phyloP scores from a whole-genome alignment of 2,113 vertebrate species.

The Pteronura brasiliensis region DNA sequence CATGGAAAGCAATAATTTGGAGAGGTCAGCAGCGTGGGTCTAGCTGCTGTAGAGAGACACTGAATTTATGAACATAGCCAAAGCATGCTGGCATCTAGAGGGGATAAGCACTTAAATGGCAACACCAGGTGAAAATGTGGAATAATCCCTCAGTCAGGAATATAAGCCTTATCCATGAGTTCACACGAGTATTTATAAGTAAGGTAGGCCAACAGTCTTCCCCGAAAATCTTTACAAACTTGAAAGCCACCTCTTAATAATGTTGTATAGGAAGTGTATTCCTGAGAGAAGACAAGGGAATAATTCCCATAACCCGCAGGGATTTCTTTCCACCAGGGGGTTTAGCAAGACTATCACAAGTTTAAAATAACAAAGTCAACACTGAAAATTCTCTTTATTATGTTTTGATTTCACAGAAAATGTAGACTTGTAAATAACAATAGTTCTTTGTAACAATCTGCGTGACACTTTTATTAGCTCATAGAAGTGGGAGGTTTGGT shows the following conservation, averaged over 20 bases:
- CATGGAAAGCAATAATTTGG: background rate
- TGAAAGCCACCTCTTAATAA: background rate
- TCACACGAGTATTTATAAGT: background rate
- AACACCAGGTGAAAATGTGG: background rate
- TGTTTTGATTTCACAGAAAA: conserved; percentile 73
- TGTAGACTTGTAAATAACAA: conserved; percentile 73
- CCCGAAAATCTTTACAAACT: background rate
- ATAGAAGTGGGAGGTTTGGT: conserved; percentile 62
- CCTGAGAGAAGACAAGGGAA: conserved; percentile 2
- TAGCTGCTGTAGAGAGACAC: background rate
- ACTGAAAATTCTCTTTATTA: conserved; percentile 67
- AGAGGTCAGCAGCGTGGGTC: background rate
- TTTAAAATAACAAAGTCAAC: conserved; percentile 69
- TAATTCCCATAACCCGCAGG: conserved; percentile 36
- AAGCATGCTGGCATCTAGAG: background rate
- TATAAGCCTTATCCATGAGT: background rate
- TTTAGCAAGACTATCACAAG: conserved; percentile 48
- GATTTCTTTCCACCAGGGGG: conserved; percentile 20
- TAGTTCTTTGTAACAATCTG: conserved; percentile 66
- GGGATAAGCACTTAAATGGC: background rate
- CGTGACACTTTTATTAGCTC: conserved; percentile 66
- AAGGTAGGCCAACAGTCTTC: background rate
- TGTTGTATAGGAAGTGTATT: background rate
- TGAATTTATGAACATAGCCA: background rate
- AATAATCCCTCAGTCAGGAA: background rate